Base-by-base conservation (phyloP, 1,140 invertebrate species). In the Lordiphosa collinella region DNA sequence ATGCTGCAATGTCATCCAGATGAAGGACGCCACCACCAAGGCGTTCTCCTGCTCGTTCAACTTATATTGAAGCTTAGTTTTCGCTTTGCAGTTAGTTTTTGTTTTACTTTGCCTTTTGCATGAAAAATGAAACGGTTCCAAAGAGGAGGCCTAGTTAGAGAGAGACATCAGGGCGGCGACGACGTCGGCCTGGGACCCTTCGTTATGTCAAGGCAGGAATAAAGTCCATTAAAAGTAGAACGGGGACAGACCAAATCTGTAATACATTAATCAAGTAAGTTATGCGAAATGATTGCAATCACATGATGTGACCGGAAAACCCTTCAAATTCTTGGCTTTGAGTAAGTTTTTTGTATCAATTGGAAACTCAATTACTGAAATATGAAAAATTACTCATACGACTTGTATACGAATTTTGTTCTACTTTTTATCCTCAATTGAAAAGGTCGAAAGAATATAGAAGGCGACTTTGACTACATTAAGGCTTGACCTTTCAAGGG, bases 201-300 rank as follows among this genome's bases (percentile, higher is more conserved):
- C 14, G 18, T 41, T 36, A 25, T 55, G 60, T 55, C 66, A 46
- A 56, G 62, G 50, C 73, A 63, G 55, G 1, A 25, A 6, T 49
- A 44, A 56, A 63, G 58, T 73, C 48, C 63, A 66, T 66, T 18
- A 14, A 16, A n/a, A 18, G n/a, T 3, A 10, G 35, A 44, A 2
- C 12, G 25, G 37, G 11, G 6, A 25, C 7, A 49, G 12, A 52
- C 29, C 3, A 31, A 71, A 57, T 65, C 60, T 66, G 49, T 10
- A 41, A 50, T 35, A 38, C 69, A 79, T 79, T 79, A 79, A 79
- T 79, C 74, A 79, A 74, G 58, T 59, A 65, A 72, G 69, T 74
- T 80, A 57, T 58, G 25, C 57, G 55, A 43, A 69, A 74, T 79
- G 69, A 80, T 80, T 79, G 74, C 69, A 80, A 69, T 74, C 59